Evolutionary conservation across 2,113 vertebrate genomes (phyloP).

Genomic region (Chelonoidis abingdonii): DNA sequence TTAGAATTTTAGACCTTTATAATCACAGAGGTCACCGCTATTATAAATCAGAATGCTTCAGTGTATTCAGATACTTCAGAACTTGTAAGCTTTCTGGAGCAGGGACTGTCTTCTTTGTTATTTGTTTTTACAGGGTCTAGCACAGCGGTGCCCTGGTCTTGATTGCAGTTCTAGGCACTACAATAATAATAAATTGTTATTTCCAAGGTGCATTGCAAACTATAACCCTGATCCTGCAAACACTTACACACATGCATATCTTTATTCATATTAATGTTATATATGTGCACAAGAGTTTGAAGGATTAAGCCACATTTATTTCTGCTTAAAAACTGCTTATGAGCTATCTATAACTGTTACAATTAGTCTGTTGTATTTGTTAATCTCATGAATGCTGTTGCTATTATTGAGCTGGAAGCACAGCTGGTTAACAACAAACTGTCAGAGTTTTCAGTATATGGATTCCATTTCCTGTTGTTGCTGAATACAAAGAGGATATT

Average conservation of each 20-base stretch:
- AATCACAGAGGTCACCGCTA: neutral
- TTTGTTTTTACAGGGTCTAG: neutral
- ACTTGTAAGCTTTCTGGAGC: neutral
- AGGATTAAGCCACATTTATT: neutral
- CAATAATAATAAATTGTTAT: neutral
- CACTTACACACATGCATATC: rapidly evolving
- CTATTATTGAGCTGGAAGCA: constrained; percentile 29
- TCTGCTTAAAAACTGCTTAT: constrained; percentile 14
- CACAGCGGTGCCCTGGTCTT: neutral
- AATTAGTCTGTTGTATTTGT: neutral
- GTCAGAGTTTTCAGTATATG: neutral
- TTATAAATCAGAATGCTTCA: neutral
- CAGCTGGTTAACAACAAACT: neutral
- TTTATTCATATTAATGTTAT: neutral
- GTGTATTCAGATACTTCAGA: neutral
- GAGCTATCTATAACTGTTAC: neutral
- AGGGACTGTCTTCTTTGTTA: neutral
- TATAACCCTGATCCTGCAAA: neutral
- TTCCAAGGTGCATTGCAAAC: neutral
- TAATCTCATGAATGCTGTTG: constrained; percentile 53
- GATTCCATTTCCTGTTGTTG: neutral
- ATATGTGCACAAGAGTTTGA: neutral
- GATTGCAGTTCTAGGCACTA: neutral
- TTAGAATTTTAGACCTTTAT: neutral
- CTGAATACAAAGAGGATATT: neutral